Conservation (phyloP, 2,113 vertebrate genomes). For the Peromyscus polionotus region DNA sequence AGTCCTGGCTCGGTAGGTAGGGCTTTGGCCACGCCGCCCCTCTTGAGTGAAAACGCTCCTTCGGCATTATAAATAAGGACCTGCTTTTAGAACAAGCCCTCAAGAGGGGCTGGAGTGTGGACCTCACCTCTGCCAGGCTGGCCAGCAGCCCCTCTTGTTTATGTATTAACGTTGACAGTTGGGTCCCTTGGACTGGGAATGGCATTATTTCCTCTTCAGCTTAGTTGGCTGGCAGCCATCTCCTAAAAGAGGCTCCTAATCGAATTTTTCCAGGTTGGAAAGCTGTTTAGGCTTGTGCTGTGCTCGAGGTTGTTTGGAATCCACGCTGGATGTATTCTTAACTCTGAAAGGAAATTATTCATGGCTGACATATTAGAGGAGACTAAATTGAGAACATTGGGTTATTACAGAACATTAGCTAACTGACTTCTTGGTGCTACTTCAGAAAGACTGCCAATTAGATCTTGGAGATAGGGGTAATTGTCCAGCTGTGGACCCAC, state of each 20-base stretch:
- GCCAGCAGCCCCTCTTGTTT: conserved; percentile 27
- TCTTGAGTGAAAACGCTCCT: background rate
- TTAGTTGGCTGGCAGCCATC: conserved; percentile 50
- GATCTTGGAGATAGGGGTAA: conserved; percentile 47
- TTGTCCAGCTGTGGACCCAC: background rate
- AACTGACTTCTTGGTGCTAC: conserved; percentile 26
- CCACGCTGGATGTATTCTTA: conserved; percentile 47
- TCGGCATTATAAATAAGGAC: conserved; percentile 41
- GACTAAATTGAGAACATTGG: conserved; percentile 62
- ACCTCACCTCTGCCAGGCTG: background rate
- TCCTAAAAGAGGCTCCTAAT: conserved; percentile 53
- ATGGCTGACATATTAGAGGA: conserved; percentile 54
- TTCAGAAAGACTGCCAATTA: conserved; percentile 38
- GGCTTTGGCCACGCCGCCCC: background rate
- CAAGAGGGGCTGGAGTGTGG: background rate
- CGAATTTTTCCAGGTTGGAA: conserved; percentile 63
- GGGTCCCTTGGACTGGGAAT: background rate
- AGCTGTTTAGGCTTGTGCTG: conserved; percentile 34
- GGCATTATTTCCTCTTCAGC: conserved; percentile 42
- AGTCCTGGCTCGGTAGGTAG: background rate
- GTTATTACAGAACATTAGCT: conserved; percentile 66
- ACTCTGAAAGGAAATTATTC: conserved; percentile 74
- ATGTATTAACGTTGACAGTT: background rate
- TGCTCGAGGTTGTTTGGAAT: conserved; percentile 59
- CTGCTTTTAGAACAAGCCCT: conserved; percentile 7